A percentile compares a stretch with the other conserved stretches of the same genome.
Evolutionary conservation across 1,140 invertebrate species (phyloP).

Genomic region (Brevipalpus yothersi): DNA sequence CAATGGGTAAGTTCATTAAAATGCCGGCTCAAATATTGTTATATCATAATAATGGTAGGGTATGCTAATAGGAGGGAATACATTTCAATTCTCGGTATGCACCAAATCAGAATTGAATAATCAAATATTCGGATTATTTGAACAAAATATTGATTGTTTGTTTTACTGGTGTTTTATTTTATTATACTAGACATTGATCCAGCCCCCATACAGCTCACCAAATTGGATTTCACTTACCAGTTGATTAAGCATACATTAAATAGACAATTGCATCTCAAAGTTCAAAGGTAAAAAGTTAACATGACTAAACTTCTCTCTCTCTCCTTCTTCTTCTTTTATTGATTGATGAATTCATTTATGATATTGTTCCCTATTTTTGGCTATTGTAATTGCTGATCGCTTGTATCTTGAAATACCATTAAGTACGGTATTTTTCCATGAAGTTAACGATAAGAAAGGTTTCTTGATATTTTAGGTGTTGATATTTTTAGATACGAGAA

Average conservation of each 20-base stretch:
- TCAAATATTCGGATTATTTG: not conserved
- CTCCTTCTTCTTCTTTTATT: no score
- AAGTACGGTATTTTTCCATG: no score
- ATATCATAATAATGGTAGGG: not conserved
- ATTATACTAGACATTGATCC: not conserved
- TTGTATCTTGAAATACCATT: no score
- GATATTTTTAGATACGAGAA: no score
- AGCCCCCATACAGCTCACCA: constrained; percentile 2
- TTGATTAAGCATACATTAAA: constrained; percentile 10
- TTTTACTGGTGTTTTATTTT: not conserved
- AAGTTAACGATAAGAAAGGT: no score
- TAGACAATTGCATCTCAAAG: constrained; percentile 6
- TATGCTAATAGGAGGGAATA: not conserved
- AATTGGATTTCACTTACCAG: constrained; percentile 12
- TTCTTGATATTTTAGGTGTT: no score
- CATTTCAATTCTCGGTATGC: not conserved
- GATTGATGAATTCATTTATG: not conserved
- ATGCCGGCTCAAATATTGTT: no score
- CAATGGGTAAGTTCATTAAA: not conserved
- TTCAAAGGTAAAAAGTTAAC: constrained; percentile 1
- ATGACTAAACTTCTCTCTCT: not conserved
- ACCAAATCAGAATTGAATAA: not conserved
- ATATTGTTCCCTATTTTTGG: constrained; percentile 3
- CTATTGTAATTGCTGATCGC: not conserved
- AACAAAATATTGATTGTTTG: not conserved